Percentiles rank a stretch among this genome's conserved stretches.
Evolutionary conservation across 1,140 invertebrate genomes (phyloP).

Genomic region (Gryon sp.): DNA sequence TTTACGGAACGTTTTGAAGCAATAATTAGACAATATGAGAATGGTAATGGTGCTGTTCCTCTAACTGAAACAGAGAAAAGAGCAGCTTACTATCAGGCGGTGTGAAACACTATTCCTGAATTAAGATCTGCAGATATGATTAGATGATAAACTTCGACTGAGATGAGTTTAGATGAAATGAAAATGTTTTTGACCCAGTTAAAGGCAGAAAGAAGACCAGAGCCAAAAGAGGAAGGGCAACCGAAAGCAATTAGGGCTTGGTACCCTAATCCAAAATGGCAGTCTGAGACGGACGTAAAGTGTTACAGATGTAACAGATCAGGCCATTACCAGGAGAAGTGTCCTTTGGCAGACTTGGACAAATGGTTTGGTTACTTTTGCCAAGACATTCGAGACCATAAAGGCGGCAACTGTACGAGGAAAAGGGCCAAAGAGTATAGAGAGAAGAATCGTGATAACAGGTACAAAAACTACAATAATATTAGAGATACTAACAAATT

Average conservation of each 20-base stretch:
- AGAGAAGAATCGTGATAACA: background rate
- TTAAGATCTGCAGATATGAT: slow-evolving; percentile 8
- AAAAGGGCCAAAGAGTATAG: background rate
- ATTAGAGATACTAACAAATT: no score
- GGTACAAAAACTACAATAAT: background rate
- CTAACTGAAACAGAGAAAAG: slow-evolving; percentile 54
- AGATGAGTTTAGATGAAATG: slow-evolving; percentile 44
- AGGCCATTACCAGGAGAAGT: background rate
- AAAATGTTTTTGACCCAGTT: slow-evolving; percentile 34
- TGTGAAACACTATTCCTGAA: slow-evolving; percentile 6
- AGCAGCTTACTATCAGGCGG: slow-evolving; percentile 45
- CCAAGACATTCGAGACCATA: background rate
- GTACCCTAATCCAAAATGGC: background rate
- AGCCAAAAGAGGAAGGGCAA: background rate
- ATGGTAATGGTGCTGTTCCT: slow-evolving; percentile 17
- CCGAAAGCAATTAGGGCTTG: no score
- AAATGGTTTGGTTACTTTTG: background rate
- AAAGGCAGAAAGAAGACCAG: slow-evolving; percentile 31
- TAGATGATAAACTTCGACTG: slow-evolving; percentile 4
- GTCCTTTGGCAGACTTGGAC: background rate
- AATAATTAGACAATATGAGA: slow-evolving; percentile 56
- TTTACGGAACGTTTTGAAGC: slow-evolving; percentile 57
- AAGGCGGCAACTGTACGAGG: background rate
- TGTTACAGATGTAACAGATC: background rate
- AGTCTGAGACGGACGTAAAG: background rate